These are phyloP conservation scores for Zonitis immaculata DNA, from an alignment of 2,888 invertebrate species.

Conservation along the genomic window DNA sequence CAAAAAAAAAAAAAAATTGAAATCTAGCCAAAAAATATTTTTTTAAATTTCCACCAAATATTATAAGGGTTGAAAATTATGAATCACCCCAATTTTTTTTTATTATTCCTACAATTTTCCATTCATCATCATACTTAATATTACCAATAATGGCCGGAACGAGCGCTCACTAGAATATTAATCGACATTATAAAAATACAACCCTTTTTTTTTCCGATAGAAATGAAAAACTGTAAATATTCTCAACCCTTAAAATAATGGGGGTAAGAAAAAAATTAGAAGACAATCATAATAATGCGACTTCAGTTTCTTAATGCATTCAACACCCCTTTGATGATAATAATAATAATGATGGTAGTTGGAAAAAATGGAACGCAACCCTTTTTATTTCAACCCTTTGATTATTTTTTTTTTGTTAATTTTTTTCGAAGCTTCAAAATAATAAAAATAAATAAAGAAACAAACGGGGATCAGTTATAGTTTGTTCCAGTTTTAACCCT, in stretches of 20 bases:
- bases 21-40: no score
- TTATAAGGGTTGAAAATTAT: no score
- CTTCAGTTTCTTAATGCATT: constrained; percentile 1
- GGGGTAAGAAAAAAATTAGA: neutral
- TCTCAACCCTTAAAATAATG: neutral
- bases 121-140: constrained; percentile 39
- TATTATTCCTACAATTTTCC: constrained; percentile 35
- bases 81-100: constrained; percentile 30
- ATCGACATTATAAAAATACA: constrained; percentile 2
- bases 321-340: constrained; percentile 5
- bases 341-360: neutral
- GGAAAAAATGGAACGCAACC: constrained; percentile 11
- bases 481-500: neutral
- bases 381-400: constrained; percentile 2
- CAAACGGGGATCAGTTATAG: neutral
- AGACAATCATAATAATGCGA: neutral
- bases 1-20: no score
- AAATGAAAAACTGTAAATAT: neutral
- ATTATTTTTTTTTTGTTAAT: no score
- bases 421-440: no score
- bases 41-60: no score
- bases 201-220: neutral
- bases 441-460: neutral
- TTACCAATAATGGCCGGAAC: constrained; percentile 32
- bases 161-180: constrained; percentile 31